A percentile compares a stretch with the other conserved stretches of the same genome.
These are phyloP conservation scores for Eulithis prunata DNA, from an alignment of 2,888 invertebrate genomes.

Conservation along the genomic window DNA sequence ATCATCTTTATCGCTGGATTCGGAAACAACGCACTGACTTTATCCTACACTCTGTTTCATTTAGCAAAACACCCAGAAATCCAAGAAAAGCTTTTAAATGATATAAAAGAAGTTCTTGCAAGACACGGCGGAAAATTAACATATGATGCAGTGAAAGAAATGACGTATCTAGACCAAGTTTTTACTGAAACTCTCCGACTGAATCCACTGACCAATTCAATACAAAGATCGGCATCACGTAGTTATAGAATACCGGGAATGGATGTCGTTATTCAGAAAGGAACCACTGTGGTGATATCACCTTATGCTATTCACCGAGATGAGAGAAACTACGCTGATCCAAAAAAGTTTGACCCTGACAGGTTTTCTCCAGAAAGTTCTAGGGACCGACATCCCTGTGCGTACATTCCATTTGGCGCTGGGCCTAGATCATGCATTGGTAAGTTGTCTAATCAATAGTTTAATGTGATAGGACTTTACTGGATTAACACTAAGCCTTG, in stretches of 20 bases:
- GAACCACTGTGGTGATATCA: constrained; percentile 60
- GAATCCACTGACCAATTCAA: constrained; percentile 68
- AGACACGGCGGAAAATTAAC: constrained; percentile 58
- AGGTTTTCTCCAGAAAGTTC: constrained; percentile 67
- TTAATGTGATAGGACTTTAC: constrained; percentile 3
- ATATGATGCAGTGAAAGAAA: constrained; percentile 65
- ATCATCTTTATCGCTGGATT: constrained; percentile 73
- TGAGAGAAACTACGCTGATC: constrained; percentile 69
- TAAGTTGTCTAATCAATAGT: constrained; percentile 46
- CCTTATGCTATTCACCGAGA: constrained; percentile 73
- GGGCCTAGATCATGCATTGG: constrained; percentile 75
- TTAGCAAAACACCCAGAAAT: constrained; percentile 62
- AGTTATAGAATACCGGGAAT: constrained; percentile 63
- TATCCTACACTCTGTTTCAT: constrained; percentile 62
- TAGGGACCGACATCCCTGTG: constrained; percentile 57
- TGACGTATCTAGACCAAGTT: constrained; percentile 70
- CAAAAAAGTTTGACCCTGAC: constrained; percentile 75
- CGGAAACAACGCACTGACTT: constrained; percentile 66
- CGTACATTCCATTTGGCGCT: constrained; percentile 71
- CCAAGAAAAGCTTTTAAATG: constrained; percentile 60
- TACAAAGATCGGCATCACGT: constrained; percentile 58
- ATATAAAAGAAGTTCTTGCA: constrained; percentile 58
- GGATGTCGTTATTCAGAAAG: constrained; percentile 60
- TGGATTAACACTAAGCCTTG: background rate
- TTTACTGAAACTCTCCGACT: constrained; percentile 57